Evolutionary conservation across 35 echinoderm and acorn worm genomes (phyloP).

Genomic region (Ophioderma brevispina): DNA sequence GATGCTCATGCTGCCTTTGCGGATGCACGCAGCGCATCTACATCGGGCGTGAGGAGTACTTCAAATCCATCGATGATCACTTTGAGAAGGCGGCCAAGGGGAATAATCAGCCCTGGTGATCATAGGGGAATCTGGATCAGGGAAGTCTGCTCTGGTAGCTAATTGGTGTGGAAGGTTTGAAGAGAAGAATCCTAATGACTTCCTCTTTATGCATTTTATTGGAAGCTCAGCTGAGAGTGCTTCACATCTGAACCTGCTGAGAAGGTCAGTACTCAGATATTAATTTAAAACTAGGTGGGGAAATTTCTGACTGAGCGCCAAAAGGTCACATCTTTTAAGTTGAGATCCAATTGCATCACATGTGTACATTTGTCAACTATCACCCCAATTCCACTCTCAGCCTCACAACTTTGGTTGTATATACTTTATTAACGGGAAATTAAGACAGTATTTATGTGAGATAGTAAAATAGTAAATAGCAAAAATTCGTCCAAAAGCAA

Average conservation of each 20-base stretch:
- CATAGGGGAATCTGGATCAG: slow-evolving; percentile 78
- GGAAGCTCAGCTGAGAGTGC: slow-evolving; percentile 91
- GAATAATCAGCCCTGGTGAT: slow-evolving; percentile 59
- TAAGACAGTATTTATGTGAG: no score
- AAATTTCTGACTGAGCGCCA: no score
- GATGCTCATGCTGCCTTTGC: slow-evolving; percentile 89
- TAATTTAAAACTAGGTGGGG: no score
- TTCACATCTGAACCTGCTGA: slow-evolving; percentile 68
- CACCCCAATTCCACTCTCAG: no score
- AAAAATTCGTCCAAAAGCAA: no score
- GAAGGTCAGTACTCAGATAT: slow-evolving; percentile 77
- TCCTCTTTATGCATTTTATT: slow-evolving; percentile 92
- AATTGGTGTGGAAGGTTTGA: slow-evolving; percentile 85
- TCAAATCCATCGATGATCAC: slow-evolving; percentile 26
- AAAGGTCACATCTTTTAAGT: no score
- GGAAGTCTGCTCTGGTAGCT: slow-evolving; percentile 87
- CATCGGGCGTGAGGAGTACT: slow-evolving; percentile 85
- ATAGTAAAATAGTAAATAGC: no score
- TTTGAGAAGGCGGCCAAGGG: neutral
- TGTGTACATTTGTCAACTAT: no score
- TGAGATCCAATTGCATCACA: no score
- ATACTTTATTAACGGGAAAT: no score
- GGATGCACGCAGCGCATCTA: slow-evolving; percentile 68
- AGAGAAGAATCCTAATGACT: slow-evolving; percentile 69
- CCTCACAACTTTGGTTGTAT: no score